Conservation (phyloP, 1,140 invertebrate species). For the Zophobas atratus region DNA sequence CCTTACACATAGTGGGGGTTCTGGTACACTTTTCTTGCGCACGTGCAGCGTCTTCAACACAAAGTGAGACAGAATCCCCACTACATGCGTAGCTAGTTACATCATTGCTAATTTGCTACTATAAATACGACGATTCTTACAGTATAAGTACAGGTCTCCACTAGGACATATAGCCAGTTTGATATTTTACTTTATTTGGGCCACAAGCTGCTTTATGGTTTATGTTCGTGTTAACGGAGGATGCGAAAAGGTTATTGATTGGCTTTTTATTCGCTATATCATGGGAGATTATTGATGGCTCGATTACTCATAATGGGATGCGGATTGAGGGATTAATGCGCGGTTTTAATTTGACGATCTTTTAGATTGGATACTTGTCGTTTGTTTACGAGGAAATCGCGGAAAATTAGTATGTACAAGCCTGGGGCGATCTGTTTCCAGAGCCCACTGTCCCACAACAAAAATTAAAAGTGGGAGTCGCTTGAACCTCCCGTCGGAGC, state of each 20-base stretch:
- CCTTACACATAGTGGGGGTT: no score
- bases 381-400: not conserved
- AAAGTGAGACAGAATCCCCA: no score
- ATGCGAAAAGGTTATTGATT: conserved; percentile 41
- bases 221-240: conserved; percentile 43
- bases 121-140: conserved; percentile 45
- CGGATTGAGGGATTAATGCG: conserved; percentile 11
- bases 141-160: conserved; percentile 45
- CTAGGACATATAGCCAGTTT: conserved; percentile 47
- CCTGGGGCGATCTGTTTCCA: no score
- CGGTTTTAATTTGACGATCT: not conserved
- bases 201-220: conserved; percentile 37
- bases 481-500: no score
- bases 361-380: no score
- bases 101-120: no score
- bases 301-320: conserved; percentile 12
- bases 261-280: conserved; percentile 34
- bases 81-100: no score
- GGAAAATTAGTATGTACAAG: not conserved
- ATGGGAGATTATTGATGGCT: conserved; percentile 29
- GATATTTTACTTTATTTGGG: conserved; percentile 46
- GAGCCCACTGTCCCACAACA: no score
- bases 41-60: no score
- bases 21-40: no score
- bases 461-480: no score